Evolutionary conservation across 1,140 invertebrate genomes (phyloP).

Genomic region (Coboldia fuscipes): DNA sequence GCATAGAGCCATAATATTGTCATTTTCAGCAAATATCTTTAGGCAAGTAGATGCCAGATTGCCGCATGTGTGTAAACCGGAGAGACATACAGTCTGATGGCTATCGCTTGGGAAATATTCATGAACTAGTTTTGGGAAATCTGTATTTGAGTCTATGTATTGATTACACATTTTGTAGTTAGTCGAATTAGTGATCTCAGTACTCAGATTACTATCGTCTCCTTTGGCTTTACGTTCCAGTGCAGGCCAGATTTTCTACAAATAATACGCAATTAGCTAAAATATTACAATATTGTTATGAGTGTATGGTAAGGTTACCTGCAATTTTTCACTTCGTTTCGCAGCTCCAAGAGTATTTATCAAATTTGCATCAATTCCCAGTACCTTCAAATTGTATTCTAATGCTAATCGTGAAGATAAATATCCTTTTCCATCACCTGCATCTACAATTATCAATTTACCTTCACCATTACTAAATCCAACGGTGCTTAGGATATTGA

Average conservation of each 20-base stretch:
- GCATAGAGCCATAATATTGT: constrained; percentile 35
- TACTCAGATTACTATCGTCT: constrained; percentile 4
- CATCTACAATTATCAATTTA: constrained; percentile 37
- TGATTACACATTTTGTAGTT: constrained; percentile 24
- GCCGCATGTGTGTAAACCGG: constrained; percentile 79
- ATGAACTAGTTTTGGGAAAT: constrained; percentile 25
- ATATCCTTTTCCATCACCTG: constrained; percentile 74
- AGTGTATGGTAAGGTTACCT: constrained; percentile 23
- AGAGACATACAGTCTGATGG: constrained; percentile 26
- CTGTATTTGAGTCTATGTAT: constrained; percentile 24
- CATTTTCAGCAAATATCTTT: constrained; percentile 39
- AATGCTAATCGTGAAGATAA: constrained; percentile 50
- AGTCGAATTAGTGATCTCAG: not conserved
- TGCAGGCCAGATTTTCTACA: constrained; percentile 4
- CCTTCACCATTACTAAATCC: constrained; percentile 1
- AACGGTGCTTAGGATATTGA: constrained; percentile 6
- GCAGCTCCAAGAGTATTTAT: constrained; percentile 39
- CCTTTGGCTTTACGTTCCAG: constrained; percentile 10
- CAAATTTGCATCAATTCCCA: constrained; percentile 54
- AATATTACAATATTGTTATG: not conserved
- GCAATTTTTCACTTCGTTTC: constrained; percentile 32
- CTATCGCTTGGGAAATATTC: constrained; percentile 18
- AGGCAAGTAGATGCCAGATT: constrained; percentile 54
- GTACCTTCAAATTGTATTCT: constrained; percentile 41
- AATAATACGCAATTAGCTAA: not conserved